Evolutionary conservation across 1,140 invertebrate species (phyloP), one percentile per base, ranked within the genome.

Genomic region (Solenopsis invicta): DNA sequence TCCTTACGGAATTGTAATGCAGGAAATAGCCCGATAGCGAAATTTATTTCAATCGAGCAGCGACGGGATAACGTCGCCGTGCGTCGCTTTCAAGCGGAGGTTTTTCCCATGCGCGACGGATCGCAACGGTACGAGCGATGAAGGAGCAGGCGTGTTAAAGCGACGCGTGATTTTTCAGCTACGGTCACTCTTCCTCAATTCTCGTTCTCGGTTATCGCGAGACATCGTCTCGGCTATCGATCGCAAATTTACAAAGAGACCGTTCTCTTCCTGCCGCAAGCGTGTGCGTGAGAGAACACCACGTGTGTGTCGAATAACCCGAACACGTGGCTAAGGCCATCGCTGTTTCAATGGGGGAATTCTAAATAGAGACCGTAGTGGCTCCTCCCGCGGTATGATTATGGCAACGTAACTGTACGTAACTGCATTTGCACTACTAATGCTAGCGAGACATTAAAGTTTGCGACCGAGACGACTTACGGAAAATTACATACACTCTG

Each of bases 261-360:
- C 16, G 69, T 48, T 24, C 10, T 52, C 52, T 48, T 54, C 13
- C 54, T 45, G 62, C 48, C 29, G 52, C 50, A 54, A 69, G n/a
- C 41, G 48, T 45, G 12, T 52, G 71, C 54, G 82, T 90, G 89
- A 82, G 87, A 85, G 89, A 84, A 48, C 18, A 84, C 77, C 89
- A 91, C 90, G 89, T 91, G 89, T 84, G 84, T 59, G 45, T n/a
- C 41, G 56, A 88, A 54, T 81, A 62, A 72, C 21, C 62, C 67
- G 71, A 91, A 91, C 90, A 91, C 90, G 90, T 91, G 90, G 87
- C 89, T 75, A 48, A 56, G 75, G 61, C 75, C 80, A 77, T 87
- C 84, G 76, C 71, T 78, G 48, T 91, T 69, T 91, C 89, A 88
- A 91, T 87, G 62, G 76, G 81, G 59, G 76, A 88, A 78, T 89